Evolutionary conservation across 2,888 invertebrate genomes (phyloP).

Genomic region (Cotesia congregata): DNA sequence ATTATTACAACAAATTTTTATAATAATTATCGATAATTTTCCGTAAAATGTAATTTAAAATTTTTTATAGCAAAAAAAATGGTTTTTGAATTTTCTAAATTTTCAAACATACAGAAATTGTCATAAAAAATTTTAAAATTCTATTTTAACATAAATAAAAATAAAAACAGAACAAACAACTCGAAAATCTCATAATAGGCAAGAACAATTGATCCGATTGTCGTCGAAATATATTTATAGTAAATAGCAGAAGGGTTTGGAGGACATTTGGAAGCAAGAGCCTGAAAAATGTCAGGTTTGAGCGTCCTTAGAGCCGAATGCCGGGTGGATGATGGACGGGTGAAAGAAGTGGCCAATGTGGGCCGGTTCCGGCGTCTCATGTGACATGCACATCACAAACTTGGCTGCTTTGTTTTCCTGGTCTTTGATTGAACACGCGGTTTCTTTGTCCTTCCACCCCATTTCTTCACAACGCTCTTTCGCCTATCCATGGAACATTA

Average conservation of each 20-base stretch:
- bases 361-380: constrained; percentile 69
- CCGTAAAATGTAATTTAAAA: too few relatives aligned
- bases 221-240: not conserved
- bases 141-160: not conserved
- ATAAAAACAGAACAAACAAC: too few relatives aligned
- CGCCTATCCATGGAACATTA: constrained; percentile 1
- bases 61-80: not conserved
- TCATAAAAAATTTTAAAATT: not conserved
- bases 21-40: too few relatives aligned
- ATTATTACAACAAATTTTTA: too few relatives aligned
- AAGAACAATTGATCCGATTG: not conserved
- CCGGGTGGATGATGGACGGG: constrained; percentile 65
- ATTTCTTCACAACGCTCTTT: constrained; percentile 10
- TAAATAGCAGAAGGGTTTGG: not conserved
- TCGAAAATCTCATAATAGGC: not conserved
- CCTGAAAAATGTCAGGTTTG: constrained; percentile 51
- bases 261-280: constrained; percentile 12
- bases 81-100: not conserved
- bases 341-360: constrained; percentile 71
- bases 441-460: constrained; percentile 52
- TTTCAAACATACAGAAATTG: not conserved
- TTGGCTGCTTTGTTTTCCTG: constrained; percentile 62
- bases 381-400: constrained; percentile 65
- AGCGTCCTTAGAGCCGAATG: constrained; percentile 45
- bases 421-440: constrained; percentile 64